phyloP scores from a whole-genome alignment of 2,797 vertebrate species.

The Sorex maritimensis region DNA sequence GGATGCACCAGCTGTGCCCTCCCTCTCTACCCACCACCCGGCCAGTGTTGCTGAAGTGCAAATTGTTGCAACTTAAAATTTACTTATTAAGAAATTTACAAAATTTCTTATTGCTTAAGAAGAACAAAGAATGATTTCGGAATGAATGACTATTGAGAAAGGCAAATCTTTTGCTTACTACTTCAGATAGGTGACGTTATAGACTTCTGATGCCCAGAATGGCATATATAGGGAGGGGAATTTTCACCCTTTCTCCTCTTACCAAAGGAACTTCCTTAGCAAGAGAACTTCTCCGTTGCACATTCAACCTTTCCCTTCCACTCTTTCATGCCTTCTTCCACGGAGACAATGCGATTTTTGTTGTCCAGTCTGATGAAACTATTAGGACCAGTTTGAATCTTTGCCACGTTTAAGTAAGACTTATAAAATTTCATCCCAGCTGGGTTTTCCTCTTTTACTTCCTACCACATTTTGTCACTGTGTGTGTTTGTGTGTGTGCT shows the following conservation, averaged over 20 bases:
- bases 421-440: not conserved
- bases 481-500: no score
- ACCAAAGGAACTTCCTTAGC: not conserved
- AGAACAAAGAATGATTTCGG: not conserved
- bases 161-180: not conserved
- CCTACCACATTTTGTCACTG: no score
- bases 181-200: not conserved
- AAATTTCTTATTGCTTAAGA: not conserved
- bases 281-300: not conserved
- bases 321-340: not conserved
- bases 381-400: slow-evolving; percentile 11
- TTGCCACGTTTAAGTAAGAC: not conserved
- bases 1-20: no score
- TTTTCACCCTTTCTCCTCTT: not conserved
- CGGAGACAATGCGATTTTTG: not conserved
- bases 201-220: not conserved
- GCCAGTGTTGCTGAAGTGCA: not conserved
- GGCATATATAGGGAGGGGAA: not conserved
- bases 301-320: not conserved
- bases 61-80: slow-evolving; percentile 39
- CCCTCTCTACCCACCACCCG: no score
- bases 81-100: not conserved
- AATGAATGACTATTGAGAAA: not conserved
- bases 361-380: not conserved
- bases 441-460: slow-evolving; percentile 10